A percentile compares a stretch with the other conserved stretches of the same genome.
Conservation (phyloP, 2,113 vertebrate species). For the Cardinalis cardinalis region DNA sequence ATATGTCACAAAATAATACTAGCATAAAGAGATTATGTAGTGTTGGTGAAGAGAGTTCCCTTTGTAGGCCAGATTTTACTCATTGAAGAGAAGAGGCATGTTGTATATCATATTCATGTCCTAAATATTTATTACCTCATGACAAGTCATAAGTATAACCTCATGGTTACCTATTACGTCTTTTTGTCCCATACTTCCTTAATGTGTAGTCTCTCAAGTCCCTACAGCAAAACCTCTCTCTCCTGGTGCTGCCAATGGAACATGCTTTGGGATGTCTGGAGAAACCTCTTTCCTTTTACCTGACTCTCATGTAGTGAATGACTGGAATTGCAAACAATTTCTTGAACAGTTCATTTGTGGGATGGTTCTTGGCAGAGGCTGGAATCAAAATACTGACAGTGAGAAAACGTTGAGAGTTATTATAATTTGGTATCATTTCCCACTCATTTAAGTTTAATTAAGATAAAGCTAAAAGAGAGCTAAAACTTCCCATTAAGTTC, state of each 20-base stretch:
- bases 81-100: background rate
- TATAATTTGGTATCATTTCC: background rate
- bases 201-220: background rate
- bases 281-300: background rate
- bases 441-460: background rate
- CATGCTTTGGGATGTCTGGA: background rate
- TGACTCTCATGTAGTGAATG: background rate
- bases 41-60: fast-evolving
- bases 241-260: background rate
- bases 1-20: background rate
- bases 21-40: background rate
- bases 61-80: background rate
- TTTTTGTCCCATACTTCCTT: background rate
- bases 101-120: background rate
- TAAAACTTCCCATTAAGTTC: fast-evolving
- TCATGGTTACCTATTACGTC: fast-evolving
- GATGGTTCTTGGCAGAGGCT: background rate
- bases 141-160: background rate
- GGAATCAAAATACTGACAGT: background rate
- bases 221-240: background rate
- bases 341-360: background rate
- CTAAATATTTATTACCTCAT: background rate
- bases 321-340: background rate
- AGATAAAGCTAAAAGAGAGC: background rate
- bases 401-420: background rate